Conservation (phyloP, 2,113 vertebrate species). For the Carettochelys insculpta region DNA sequence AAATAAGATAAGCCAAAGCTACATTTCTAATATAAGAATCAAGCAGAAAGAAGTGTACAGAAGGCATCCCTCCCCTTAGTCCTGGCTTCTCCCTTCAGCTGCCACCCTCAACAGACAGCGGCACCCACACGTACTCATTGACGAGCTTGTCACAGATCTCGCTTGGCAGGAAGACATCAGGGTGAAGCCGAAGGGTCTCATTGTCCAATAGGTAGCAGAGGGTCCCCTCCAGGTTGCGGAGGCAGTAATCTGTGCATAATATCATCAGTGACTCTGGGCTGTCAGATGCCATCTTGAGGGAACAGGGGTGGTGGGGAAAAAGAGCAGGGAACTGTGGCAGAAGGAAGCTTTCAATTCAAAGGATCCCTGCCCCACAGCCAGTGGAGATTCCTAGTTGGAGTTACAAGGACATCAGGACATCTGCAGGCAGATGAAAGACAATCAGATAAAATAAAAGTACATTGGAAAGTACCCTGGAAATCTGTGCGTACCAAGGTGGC, state of each 20-base stretch:
- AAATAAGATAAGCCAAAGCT: not conserved
- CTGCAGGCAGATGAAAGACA: not conserved
- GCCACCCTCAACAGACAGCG: not conserved
- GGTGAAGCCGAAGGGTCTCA: constrained; percentile 85
- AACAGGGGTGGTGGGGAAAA: not conserved
- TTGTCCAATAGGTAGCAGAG: constrained; percentile 92
- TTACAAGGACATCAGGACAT: constrained; percentile 68
- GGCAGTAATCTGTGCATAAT: constrained; percentile 90
- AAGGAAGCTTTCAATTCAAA: constrained; percentile 17
- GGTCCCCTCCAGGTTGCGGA: constrained; percentile 92
- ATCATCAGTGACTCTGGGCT: constrained; percentile 93
- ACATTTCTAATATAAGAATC: not conserved
- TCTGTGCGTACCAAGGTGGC: not conserved
- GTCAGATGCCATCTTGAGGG: constrained; percentile 83
- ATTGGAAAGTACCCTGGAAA: not conserved
- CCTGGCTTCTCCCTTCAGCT: not conserved
- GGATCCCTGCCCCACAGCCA: constrained; percentile 28
- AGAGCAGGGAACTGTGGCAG: constrained; percentile 11
- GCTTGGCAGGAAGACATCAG: constrained; percentile 95
- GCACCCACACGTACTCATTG: constrained; percentile 81
- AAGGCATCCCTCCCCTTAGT: not conserved
- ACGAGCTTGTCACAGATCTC: constrained; percentile 97
- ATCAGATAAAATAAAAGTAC: not conserved
- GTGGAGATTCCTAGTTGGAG: not conserved
- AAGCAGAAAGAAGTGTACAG: not conserved